A percentile compares a stretch with the other conserved stretches of the same genome.
Evolutionary conservation across 1,140 invertebrate species (phyloP).

Genomic region (Yoshiicerus persimilis): DNA sequence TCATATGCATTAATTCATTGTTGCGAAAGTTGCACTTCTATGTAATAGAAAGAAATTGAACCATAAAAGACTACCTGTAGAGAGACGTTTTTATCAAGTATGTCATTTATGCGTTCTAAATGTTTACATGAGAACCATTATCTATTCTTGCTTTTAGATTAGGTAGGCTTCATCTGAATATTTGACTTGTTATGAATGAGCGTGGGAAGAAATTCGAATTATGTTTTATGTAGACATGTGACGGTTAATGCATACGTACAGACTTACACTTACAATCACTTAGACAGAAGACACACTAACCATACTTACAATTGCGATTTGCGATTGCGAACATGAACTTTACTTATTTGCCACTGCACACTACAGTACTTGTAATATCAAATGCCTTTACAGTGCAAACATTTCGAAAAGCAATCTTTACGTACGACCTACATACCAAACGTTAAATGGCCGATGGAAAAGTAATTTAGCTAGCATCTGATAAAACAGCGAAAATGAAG

Average conservation of each 20-base stretch:
- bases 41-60: background rate
- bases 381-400: no score
- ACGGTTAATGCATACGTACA: background rate
- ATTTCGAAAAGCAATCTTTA: no score
- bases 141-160: background rate
- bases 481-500: background rate
- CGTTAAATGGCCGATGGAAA: background rate
- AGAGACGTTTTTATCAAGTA: background rate
- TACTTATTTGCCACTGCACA: no score
- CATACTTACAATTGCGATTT: no score
- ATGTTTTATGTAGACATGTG: background rate
- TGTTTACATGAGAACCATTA: background rate
- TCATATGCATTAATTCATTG: no score
- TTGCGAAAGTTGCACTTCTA: background rate
- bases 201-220: background rate
- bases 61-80: background rate
- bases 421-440: background rate
- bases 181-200: background rate
- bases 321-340: no score
- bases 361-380: no score
- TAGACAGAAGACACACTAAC: background rate
- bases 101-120: background rate
- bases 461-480: background rate
- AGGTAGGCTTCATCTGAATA: background rate
- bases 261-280: background rate